Percentiles rank a stretch among this genome's conserved stretches.
These are phyloP conservation scores for Pocillopora damicornis DNA, from an alignment of 64 coral and sea anemone species.

Conservation along the genomic window DNA sequence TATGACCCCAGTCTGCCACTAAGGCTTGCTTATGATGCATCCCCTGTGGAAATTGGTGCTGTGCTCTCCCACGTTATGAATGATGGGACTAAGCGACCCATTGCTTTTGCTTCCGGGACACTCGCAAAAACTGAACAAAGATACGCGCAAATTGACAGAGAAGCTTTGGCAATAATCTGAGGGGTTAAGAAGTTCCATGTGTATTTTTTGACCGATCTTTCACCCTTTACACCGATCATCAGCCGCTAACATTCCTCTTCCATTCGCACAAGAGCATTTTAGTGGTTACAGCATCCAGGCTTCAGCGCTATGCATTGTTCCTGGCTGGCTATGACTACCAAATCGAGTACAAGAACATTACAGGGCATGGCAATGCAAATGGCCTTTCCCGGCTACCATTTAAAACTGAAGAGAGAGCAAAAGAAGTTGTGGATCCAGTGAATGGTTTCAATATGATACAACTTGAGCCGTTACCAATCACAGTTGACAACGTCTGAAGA, in stretches of 20 bases:
- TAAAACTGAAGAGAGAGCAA: neutral
- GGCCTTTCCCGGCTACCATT: slow-evolving; percentile 24
- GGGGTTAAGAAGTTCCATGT: slow-evolving; percentile 26
- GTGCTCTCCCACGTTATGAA: slow-evolving; percentile 13
- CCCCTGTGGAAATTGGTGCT: neutral
- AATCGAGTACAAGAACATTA: slow-evolving; percentile 25
- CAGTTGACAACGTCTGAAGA: too few relatives aligned
- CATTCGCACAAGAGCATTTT: slow-evolving; percentile 13
- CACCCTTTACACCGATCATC: slow-evolving; percentile 11
- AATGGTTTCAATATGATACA: slow-evolving; percentile 23
- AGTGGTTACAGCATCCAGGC: neutral
- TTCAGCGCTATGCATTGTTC: slow-evolving; percentile 22
- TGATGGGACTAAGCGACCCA: slow-evolving; percentile 3
- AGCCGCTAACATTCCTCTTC: slow-evolving; percentile 45
- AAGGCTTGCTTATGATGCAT: neutral
- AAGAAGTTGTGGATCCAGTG: slow-evolving; percentile 12
- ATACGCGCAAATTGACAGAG: neutral
- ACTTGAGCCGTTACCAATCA: neutral
- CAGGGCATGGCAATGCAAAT: slow-evolving; percentile 24
- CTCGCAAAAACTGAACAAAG: neutral
- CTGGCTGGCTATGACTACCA: slow-evolving; percentile 24
- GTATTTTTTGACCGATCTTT: slow-evolving; percentile 22
- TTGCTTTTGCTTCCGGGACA: neutral
- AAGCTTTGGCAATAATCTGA: slow-evolving; percentile 39
- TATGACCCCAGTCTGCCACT: neutral